phyloP scores from a whole-genome alignment of 2,797 vertebrate genomes.

The Anas flavirostris region DNA sequence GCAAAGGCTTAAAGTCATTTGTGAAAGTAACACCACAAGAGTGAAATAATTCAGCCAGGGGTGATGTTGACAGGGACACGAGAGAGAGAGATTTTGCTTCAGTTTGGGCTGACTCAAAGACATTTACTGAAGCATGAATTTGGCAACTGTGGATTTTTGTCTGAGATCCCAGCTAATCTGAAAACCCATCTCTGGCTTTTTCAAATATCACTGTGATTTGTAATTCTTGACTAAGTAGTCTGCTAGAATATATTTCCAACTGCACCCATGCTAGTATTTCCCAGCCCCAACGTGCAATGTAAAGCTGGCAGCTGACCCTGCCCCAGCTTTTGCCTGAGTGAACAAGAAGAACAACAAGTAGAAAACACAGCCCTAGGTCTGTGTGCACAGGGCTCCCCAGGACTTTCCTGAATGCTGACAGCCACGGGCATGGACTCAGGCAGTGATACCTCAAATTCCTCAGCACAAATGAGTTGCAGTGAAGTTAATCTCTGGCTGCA shows the following conservation, averaged over 20 bases:
- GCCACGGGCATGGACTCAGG: too few relatives aligned
- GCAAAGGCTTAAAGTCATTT: neutral
- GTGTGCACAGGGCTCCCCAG: neutral
- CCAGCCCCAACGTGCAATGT: too few relatives aligned
- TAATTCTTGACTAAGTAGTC: neutral
- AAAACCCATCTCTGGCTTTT: neutral
- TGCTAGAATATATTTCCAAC: neutral
- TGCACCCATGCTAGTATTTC: neutral
- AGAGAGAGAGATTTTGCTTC: neutral
- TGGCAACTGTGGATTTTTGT: neutral
- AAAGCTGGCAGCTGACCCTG: neutral
- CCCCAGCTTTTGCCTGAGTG: neutral
- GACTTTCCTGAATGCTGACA: neutral
- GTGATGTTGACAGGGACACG: neutral
- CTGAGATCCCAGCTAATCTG: neutral
- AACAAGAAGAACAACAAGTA: neutral
- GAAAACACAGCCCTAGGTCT: neutral
- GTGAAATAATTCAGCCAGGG: neutral
- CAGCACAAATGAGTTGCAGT: neutral
- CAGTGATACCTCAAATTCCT: neutral
- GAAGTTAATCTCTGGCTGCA: neutral
- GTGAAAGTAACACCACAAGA: neutral
- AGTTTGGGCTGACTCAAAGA: neutral
- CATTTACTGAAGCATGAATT: neutral
- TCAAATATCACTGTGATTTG: neutral